Percentiles rank a stretch among this genome's conserved stretches.
phyloP scores from a whole-genome alignment of 2,797 vertebrate species.

The Novumbra hubbsi region DNA sequence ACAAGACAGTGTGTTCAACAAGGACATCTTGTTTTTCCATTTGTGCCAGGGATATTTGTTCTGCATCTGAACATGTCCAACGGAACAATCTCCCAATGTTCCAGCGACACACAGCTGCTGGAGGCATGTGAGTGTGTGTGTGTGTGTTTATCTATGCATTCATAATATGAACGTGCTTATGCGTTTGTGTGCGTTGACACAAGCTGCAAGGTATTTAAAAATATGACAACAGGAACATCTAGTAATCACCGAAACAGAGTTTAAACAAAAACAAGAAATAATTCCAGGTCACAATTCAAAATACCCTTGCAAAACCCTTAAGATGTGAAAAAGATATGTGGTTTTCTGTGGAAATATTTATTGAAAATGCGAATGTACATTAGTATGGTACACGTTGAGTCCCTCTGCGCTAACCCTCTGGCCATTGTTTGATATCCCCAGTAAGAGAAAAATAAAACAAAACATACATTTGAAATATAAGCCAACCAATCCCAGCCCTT shows the following conservation, averaged over 20 bases:
- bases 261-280: no score
- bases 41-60: constrained; percentile 70
- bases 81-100: constrained; percentile 69
- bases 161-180: background rate
- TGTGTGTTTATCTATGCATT: no score
- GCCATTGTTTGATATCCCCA: constrained; percentile 30
- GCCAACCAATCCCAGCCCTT: constrained; percentile 2
- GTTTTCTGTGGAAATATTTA: constrained; percentile 66
- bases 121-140: background rate
- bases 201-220: background rate
- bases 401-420: constrained; percentile 38
- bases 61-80: constrained; percentile 64
- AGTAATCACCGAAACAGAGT: background rate
- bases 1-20: no score
- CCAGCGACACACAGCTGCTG: constrained; percentile 72
- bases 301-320: no score
- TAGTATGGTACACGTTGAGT: constrained; percentile 67
- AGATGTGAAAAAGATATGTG: background rate
- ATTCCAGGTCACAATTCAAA: no score
- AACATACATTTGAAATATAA: constrained; percentile 11
- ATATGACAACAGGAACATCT: background rate
- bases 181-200: background rate
- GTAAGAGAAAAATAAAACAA: constrained; percentile 12
- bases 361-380: constrained; percentile 77
- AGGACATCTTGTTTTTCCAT: constrained; percentile 74